Percentiles rank a stretch among this genome's conserved stretches.
Conservation (phyloP, 2,113 vertebrate species). For the Fulica atra region DNA sequence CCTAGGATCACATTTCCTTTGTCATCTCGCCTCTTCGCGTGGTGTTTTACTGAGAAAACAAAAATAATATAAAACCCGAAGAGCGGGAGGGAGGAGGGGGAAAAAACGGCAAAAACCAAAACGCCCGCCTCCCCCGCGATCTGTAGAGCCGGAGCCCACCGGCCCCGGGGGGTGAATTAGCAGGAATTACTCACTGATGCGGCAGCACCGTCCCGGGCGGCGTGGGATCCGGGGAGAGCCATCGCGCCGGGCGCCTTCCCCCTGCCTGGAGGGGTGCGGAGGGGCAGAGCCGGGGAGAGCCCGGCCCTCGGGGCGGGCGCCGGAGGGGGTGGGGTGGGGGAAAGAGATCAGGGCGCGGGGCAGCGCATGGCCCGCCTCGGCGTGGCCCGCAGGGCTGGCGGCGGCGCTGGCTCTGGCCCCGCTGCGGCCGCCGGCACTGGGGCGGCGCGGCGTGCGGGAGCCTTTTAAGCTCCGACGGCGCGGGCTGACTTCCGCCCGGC, state of each 20-base stretch:
- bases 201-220: background rate
- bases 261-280: background rate
- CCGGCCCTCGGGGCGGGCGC: background rate
- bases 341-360: background rate
- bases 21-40: conserved; percentile 75
- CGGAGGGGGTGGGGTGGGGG: no score
- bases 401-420: conserved; percentile 12
- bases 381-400: background rate
- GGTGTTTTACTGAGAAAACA: conserved; percentile 39
- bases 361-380: background rate
- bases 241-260: background rate
- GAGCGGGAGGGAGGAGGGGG: background rate
- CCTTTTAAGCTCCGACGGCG: conserved; percentile 83
- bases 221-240: background rate
- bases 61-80: conserved; percentile 18
- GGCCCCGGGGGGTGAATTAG: background rate
- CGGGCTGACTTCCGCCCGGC: conserved; percentile 84
- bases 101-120: background rate
- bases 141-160: conserved; percentile 13
- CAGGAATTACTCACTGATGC: conserved; percentile 37
- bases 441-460: conserved; percentile 78
- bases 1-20: conserved; percentile 81
- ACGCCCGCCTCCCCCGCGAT: conserved; percentile 25
- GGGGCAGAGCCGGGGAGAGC: background rate
- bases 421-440: conserved; percentile 50